Base-by-base conservation (phyloP, 92 coral and sea anemone genomes). In the Epizoanthus illoricatus region DNA sequence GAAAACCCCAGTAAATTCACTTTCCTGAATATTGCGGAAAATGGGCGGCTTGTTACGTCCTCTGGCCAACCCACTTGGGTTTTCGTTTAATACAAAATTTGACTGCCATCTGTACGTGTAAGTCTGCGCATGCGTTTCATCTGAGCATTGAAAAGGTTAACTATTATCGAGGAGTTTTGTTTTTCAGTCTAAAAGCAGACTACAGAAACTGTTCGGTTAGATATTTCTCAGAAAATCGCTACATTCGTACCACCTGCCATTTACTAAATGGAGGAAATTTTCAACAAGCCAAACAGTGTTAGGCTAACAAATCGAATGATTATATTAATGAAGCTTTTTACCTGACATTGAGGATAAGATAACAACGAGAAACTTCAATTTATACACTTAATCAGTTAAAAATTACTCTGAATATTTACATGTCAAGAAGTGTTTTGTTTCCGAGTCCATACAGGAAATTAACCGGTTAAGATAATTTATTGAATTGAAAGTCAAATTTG, bases 281-380 rank as follows among this genome's bases (percentile, higher is more conserved):
- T 76, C 81, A 62, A 62, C 58, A 62, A 33, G 70, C 15, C 42
- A 21, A 64, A 59, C 52, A 42, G 62, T 41, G 17, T 11, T 64
- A 15, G 49, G 58, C 82, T 62, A 78, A 78, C 82, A 78, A 78
- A 78, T 70, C 23, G 49, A 68, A 15, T 10, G 70, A 33, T 23
- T 17, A 65, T 23, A 20, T 64, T 5, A 66, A 33, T 45, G 43
- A 66, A 11, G 18, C 42, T 66, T 15, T 68, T 10, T 68, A 68
- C n/a, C 43, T 68, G 73, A 28, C 45, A 40, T 18, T 7, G 23
- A 75, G 68, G 4, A 33, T 36, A 18, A 28, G 24, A 59, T 75
- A 36, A 47, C 8, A 13, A 15, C 9, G 56, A 49, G 9, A 0
- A 7, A 10, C 56, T 58, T 42, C 9, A 75, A 41, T 58, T 16